Conservation (phyloP, 2,113 vertebrate species). For the Vicugna pacos region DNA sequence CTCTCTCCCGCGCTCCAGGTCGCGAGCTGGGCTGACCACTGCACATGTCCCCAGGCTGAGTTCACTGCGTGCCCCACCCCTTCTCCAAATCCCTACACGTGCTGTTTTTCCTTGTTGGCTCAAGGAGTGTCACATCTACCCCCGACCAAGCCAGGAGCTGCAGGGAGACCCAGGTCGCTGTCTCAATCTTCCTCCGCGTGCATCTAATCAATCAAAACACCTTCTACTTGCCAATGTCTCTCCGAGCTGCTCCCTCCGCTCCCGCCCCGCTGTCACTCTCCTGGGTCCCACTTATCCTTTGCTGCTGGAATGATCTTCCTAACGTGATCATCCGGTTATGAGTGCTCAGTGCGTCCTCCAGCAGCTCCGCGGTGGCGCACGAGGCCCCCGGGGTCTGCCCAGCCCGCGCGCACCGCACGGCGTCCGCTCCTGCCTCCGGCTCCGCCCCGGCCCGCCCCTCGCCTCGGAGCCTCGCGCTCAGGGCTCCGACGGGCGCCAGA, state of each 20-base stretch:
- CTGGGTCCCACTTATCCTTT: not conserved
- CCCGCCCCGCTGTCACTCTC: not conserved
- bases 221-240: not conserved
- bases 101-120: not conserved
- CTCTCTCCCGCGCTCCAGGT: not conserved
- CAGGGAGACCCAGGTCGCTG: not conserved
- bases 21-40: not conserved
- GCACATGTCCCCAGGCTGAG: not conserved
- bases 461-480: no score
- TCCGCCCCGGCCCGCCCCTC: no score
- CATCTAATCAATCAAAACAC: not conserved
- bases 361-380: no score
- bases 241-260: not conserved
- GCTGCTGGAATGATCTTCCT: not conserved
- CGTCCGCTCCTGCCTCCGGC: no score
- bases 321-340: no score
- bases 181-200: not conserved
- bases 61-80: not conserved
- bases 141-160: not conserved
- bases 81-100: not conserved
- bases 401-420: no score
- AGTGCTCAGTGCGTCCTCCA: no score
- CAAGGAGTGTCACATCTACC: not conserved
- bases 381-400: no score
- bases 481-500: no score